Conservation (phyloP, 2,888 invertebrate species). For the Luperina testacea region DNA sequence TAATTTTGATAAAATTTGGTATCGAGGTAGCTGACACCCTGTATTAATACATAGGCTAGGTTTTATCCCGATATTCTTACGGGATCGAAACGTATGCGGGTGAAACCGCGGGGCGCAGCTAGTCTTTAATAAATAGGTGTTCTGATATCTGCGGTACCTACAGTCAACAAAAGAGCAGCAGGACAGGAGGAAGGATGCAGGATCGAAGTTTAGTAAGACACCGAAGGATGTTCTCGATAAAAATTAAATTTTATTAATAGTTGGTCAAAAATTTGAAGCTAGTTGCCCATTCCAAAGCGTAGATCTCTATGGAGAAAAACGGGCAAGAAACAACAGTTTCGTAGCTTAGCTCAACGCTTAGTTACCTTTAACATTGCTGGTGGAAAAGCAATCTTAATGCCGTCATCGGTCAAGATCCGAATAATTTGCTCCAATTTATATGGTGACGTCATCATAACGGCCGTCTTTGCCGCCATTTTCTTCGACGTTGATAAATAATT, state of each 20-base stretch:
- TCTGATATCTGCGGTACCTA: neutral
- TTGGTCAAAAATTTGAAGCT: neutral
- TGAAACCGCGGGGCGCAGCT: too few species aligned
- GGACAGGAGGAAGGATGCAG: too few species aligned
- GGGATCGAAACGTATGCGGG: too few species aligned
- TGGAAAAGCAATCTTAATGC: constrained; percentile 4
- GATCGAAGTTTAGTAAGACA: too few species aligned
- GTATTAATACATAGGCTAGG: too few species aligned
- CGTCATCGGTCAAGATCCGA: constrained; percentile 71
- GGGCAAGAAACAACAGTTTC: neutral
- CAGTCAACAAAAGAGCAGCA: too few species aligned
- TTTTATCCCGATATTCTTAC: too few species aligned
- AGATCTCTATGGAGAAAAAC: neutral
- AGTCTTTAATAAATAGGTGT: neutral
- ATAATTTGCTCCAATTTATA: constrained; percentile 80
- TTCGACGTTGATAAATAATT: constrained; percentile 85
- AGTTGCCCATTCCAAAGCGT: neutral
- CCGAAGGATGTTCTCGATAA: too few species aligned
- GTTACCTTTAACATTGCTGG: neutral
- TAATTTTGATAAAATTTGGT: too few species aligned
- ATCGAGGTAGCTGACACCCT: too few species aligned
- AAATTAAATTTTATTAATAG: neutral
- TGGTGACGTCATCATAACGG: constrained; percentile 75
- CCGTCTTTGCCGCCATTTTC: constrained; percentile 76
- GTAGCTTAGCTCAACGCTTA: neutral